Base-by-base conservation (phyloP, 2,888 invertebrate species). In the Ditula angustiorana region DNA sequence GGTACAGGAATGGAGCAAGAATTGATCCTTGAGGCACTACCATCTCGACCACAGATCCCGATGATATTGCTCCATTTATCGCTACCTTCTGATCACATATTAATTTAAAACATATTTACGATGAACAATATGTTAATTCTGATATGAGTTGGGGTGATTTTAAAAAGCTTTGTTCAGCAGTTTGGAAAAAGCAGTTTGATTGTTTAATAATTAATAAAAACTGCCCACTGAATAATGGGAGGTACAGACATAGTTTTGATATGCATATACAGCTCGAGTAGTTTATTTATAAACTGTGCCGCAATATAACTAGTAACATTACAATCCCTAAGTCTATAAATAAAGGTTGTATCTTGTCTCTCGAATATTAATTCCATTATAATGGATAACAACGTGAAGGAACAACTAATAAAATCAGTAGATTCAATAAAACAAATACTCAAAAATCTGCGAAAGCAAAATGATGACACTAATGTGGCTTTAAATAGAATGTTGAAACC, bases 171-270 rank as follows among this genome's bases (percentile, higher is more conserved):
- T 47, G 46, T 24, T 24, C 11, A 2, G n/a, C 24, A n/a, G 23
- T 47, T n/a, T 47, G 46, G 24, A 10, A 23, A 47, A n/a, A 47
- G 23, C 23, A 2, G 8, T 47, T 23, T 5, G 24, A 47, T 24
- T 47, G 23, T 47, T 23, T 47, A 23, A 24, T 47, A 10, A 47
- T 47, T 24, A 24, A 47, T 47, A 47, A 47, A 47, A 24, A 47
- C 11, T 47, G 46, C 24, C 2, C 23, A 23, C 2, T 47, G 23
- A 23, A 47, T 47, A 47, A 47, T 2, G 46, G 46, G 24, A 24
- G 46, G 10, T 47, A 47, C 10, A 47, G 46, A 47, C 23, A 23
- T 24, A 24, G 46, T 2, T 47, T 47, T 23, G 46, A 47, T n/a
- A 24, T 11, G n/a, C 24, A 24, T 47, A 47, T 47, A n/a, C 21